Evolutionary conservation across 2,888 invertebrate species (phyloP).

Genomic region (Eupithecia pulchellata): DNA sequence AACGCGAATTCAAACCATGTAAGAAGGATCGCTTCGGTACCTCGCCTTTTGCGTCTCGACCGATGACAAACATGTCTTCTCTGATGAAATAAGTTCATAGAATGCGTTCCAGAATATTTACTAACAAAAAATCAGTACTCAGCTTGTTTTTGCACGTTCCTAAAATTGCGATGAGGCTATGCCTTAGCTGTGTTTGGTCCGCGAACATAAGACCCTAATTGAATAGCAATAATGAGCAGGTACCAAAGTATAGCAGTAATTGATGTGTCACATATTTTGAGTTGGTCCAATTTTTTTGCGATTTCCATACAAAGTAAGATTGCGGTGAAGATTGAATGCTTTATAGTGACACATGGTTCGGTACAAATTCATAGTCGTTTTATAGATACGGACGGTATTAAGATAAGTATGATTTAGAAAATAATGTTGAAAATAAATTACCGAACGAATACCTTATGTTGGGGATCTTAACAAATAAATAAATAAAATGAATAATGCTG

Average conservation of each 20-base stretch:
- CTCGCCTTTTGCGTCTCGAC: constrained; percentile 49
- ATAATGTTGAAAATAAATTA: no score
- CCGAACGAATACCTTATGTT: no score
- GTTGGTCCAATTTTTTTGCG: constrained; percentile 58
- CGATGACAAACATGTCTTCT: constrained; percentile 61
- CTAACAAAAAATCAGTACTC: constrained; percentile 62
- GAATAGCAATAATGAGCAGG: constrained; percentile 66
- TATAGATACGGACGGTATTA: no score
- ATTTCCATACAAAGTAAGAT: constrained; percentile 50
- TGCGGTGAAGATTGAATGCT: constrained; percentile 36
- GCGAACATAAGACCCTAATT: constrained; percentile 72
- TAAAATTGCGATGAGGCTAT: constrained; percentile 55
- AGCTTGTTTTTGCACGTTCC: constrained; percentile 62
- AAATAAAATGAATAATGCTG: no score
- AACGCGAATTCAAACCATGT: constrained; percentile 44
- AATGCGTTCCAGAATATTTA: constrained; percentile 64
- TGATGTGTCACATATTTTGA: constrained; percentile 64
- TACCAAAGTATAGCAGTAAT: constrained; percentile 66
- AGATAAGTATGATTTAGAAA: no score
- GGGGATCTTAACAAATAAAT: no score
- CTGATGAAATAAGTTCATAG: constrained; percentile 68
- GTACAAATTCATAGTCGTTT: no score
- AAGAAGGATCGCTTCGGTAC: constrained; percentile 50
- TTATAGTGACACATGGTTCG: constrained; percentile 38
- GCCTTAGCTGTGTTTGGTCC: constrained; percentile 66